Percentiles rank a stretch among this genome's conserved stretches.
Conservation (phyloP, 2,888 invertebrate genomes). For the Cordilura impudica region DNA sequence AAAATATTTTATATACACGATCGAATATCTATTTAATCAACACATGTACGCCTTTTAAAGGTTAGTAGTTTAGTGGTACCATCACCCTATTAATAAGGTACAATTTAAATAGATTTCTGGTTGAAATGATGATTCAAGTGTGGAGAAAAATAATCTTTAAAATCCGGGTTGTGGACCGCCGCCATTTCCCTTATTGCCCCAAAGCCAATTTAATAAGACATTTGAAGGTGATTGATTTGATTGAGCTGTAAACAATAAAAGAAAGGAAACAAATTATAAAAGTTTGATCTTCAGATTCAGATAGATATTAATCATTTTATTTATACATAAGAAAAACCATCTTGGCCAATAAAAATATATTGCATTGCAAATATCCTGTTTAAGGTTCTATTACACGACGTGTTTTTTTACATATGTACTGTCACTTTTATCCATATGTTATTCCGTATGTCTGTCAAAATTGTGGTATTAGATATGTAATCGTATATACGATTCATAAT, state of each 20-base stretch:
- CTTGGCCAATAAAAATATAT: too few species aligned
- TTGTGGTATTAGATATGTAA: too few species aligned
- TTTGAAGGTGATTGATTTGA: conserved; percentile 89
- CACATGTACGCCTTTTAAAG: background rate
- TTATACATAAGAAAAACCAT: too few species aligned
- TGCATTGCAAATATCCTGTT: too few species aligned
- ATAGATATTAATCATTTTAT: too few species aligned
- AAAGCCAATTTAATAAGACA: conserved; percentile 88
- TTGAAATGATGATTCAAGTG: background rate
- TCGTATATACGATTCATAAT: too few species aligned
- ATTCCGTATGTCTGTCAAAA: too few species aligned
- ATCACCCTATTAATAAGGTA: conserved; percentile 26
- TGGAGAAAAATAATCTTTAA: conserved; percentile 2
- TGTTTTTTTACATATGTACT: too few species aligned
- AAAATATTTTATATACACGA: background rate
- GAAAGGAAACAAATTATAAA: too few species aligned
- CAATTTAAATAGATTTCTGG: background rate
- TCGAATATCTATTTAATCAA: background rate
- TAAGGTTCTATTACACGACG: too few species aligned
- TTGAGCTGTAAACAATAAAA: conserved; percentile 81
- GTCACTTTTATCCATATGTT: too few species aligned
- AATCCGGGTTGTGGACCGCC: conserved; percentile 32
- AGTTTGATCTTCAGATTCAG: too few species aligned
- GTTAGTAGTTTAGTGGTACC: background rate
- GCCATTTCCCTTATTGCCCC: conserved; percentile 80